A percentile compares a stretch with the other conserved stretches of the same genome.
Conservation (phyloP, 2,888 invertebrate genomes). For the Dioctria linearis region DNA sequence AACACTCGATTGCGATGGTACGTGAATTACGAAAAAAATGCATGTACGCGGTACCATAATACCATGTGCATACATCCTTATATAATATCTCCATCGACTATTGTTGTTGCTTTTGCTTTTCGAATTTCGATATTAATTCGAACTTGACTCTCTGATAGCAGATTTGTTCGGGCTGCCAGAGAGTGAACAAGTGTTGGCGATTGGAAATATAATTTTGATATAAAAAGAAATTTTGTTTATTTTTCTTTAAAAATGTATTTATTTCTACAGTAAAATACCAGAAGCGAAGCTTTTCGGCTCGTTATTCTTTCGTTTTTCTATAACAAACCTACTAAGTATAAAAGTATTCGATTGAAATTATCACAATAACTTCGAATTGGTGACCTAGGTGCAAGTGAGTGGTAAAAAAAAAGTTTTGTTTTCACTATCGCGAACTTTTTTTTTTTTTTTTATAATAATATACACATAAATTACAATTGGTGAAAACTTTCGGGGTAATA, state of each 20-base stretch:
- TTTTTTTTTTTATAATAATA: background rate
- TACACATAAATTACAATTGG: background rate
- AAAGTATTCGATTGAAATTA: background rate
- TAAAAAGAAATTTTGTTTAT: conserved; percentile 37
- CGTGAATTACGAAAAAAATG: too few relatives aligned
- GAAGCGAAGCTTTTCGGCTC: conserved; percentile 14
- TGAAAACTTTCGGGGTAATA: background rate
- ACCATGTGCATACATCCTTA: too few relatives aligned
- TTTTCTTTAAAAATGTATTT: conserved; percentile 45
- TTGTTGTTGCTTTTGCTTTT: conserved; percentile 6
- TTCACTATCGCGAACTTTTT: background rate
- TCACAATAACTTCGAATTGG: conserved; percentile 1
- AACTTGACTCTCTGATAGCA: conserved; percentile 42
- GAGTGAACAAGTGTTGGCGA: conserved; percentile 57
- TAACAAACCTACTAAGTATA: background rate
- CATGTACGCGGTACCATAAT: too few relatives aligned
- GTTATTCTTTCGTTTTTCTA: conserved; percentile 32
- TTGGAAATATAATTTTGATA: conserved; percentile 36
- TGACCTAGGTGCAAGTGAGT: conserved; percentile 16
- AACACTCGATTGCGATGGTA: too few relatives aligned
- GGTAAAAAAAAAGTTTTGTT: conserved; percentile 1
- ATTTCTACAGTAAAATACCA: conserved; percentile 29
- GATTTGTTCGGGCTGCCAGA: conserved; percentile 59
- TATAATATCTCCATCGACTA: background rate
- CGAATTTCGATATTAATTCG: conserved; percentile 6